Percentiles rank a stretch among this genome's conserved stretches.
Conservation (phyloP, 2,888 invertebrate genomes). For the Noctua pronuba region DNA sequence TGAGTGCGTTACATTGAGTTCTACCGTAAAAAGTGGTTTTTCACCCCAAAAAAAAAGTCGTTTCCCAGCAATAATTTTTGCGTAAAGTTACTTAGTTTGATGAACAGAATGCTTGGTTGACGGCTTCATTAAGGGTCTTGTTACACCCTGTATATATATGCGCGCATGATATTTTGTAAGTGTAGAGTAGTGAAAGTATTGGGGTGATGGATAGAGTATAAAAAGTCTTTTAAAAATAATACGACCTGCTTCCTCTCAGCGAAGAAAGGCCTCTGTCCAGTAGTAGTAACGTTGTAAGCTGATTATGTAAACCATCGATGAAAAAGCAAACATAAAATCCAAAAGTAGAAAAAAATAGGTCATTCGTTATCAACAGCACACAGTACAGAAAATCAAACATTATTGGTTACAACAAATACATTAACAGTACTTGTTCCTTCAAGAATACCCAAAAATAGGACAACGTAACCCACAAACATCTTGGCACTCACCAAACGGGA, state of each 20-base stretch:
- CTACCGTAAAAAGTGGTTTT: no score
- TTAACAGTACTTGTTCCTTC: not conserved
- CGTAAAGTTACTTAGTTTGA: no score
- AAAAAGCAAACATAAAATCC: not conserved
- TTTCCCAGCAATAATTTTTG: no score
- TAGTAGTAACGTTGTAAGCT: not conserved
- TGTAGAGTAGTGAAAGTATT: no score
- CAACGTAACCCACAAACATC: slow-evolving; percentile 28
- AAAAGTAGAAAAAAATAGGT: not conserved
- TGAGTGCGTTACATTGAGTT: no score
- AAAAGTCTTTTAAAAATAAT: no score
- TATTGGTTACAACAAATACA: not conserved
- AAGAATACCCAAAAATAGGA: slow-evolving; percentile 1
- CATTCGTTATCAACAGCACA: not conserved
- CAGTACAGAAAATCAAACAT: not conserved
- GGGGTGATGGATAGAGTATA: no score
- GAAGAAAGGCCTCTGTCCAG: not conserved
- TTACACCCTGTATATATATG: no score
- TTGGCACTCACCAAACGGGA: slow-evolving; percentile 35
- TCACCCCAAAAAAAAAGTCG: no score
- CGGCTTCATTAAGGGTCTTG: no score
- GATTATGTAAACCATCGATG: not conserved
- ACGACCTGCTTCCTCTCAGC: not conserved
- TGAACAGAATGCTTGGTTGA: no score
- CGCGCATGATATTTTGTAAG: no score